Percentiles rank a stretch among this genome's conserved stretches.
Conservation (phyloP, 2,797 vertebrate genomes). For the Buceros bicornis region DNA sequence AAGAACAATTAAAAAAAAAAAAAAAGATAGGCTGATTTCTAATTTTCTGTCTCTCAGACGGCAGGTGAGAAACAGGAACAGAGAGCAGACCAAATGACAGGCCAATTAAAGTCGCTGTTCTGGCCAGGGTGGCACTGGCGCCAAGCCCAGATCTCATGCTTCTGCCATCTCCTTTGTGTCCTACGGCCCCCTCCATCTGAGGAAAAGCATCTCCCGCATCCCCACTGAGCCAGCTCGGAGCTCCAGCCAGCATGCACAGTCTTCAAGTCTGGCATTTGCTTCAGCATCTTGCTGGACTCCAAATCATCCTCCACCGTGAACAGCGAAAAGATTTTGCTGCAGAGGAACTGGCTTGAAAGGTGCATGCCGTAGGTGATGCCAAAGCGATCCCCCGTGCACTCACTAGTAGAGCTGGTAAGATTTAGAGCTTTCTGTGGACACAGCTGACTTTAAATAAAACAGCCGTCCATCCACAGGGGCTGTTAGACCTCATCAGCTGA, state of each 20-base stretch:
- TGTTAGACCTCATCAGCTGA: not conserved
- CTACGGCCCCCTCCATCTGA: fast-evolving
- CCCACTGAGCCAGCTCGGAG: fast-evolving
- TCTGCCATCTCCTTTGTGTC: not conserved
- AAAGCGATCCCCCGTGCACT: fast-evolving
- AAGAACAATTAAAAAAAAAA: not conserved
- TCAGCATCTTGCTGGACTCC: not conserved
- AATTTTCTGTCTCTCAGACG: not conserved
- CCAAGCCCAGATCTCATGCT: not conserved
- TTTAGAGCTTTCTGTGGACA: not conserved
- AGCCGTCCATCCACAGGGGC: not conserved
- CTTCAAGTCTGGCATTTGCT: not conserved
- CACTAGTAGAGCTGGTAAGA: not conserved
- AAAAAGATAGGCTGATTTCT: not conserved
- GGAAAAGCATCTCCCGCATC: not conserved
- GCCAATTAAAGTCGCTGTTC: not conserved
- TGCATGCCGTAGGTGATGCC: fast-evolving
- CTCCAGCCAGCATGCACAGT: fast-evolving
- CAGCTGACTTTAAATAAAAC: not conserved
- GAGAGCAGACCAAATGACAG: not conserved
- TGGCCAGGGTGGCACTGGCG: not conserved
- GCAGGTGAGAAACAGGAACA: not conserved
- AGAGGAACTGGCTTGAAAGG: not conserved
- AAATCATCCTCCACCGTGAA: not conserved
- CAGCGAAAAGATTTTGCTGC: fast-evolving